Percentiles rank a stretch among this genome's conserved stretches.
Evolutionary conservation across 2,888 invertebrate genomes (phyloP).

Genomic region (Latrodectus hesperus): DNA sequence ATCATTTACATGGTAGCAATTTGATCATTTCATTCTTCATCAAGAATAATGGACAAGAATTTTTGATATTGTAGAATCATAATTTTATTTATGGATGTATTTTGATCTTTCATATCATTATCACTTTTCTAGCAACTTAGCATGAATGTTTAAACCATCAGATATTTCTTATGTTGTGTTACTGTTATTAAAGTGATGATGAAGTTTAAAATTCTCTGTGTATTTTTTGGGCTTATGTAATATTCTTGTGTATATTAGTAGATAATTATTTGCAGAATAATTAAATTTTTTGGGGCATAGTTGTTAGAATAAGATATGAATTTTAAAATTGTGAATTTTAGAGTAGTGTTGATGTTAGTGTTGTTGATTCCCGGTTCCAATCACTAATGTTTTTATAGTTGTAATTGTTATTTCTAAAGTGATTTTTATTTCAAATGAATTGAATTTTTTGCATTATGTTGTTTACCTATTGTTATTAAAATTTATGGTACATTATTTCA

Average conservation of each 20-base stretch:
- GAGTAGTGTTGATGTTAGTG: constrained; percentile 66
- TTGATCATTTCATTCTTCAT: no score
- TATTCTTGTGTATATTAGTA: neutral
- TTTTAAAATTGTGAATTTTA: constrained; percentile 62
- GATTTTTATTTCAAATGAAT: constrained; percentile 50
- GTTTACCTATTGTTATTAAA: constrained; percentile 58
- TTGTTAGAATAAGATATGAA: constrained; percentile 52
- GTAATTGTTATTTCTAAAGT: constrained; percentile 58
- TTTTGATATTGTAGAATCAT: no score
- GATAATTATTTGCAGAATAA: neutral
- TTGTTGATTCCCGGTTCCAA: constrained; percentile 65
- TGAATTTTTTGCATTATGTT: constrained; percentile 40
- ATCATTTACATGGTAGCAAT: no score
- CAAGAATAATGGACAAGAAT: no score
- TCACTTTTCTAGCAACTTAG: no score
- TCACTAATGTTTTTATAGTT: constrained; percentile 51
- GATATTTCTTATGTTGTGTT: no score
- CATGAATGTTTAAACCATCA: no score
- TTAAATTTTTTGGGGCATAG: constrained; percentile 37
- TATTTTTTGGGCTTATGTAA: neutral
- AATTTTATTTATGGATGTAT: no score
- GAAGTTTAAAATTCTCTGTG: neutral
- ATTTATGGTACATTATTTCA: constrained; percentile 62
- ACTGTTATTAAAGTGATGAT: no score
- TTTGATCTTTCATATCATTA: no score